Base-by-base conservation (phyloP, 1,140 invertebrate species). In the Patella vulgata region DNA sequence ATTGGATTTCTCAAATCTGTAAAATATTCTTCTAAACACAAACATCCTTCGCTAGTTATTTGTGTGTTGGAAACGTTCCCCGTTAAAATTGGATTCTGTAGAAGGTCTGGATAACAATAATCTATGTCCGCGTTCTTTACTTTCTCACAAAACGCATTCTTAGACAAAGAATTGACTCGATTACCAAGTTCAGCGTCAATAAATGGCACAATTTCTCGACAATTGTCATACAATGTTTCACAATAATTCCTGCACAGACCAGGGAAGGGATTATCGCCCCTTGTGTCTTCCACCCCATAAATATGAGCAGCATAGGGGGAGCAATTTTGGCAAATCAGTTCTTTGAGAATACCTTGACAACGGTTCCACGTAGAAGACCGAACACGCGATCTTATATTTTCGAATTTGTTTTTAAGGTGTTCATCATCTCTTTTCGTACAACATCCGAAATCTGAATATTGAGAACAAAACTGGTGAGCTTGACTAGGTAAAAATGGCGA, bases 91-190 rank as follows among this genome's bases (percentile, higher is more conserved):
- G 47, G 36, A 46, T 73, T 71, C 23, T 58, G 55, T 19, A 76
- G 54, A 6, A 82, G 59, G 27, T 79, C 78, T 9, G 81, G 81
- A 54, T 77, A 83, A 47, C 81, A 83, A 46, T 82, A 83, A 28
- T 80, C 75, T 12, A 52, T 36, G 48, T 83, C 81, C 9, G 46
- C 36, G 2, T 80, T 50, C 3, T 19, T 23, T 2, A 76, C 62
- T 3, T 63, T 27, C 28, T 59, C 9, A 53, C 80, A 83, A 61
- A 83, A 83, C 9, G 33, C 50, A 2, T 56, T 25, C 19, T 43
- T 27, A 6, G 47, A 57, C 23, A 31, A 23, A 11, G 59, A 43
- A 14, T 54, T 59, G 8, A 63, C 42, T 43, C 43, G 23, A 6
- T 30, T 11, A 17, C 36, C 46, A 19, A 63, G n/a, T 40, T 68